Evolutionary conservation across 2,113 vertebrate species (phyloP).

Genomic region (Trematocara variabile): DNA sequence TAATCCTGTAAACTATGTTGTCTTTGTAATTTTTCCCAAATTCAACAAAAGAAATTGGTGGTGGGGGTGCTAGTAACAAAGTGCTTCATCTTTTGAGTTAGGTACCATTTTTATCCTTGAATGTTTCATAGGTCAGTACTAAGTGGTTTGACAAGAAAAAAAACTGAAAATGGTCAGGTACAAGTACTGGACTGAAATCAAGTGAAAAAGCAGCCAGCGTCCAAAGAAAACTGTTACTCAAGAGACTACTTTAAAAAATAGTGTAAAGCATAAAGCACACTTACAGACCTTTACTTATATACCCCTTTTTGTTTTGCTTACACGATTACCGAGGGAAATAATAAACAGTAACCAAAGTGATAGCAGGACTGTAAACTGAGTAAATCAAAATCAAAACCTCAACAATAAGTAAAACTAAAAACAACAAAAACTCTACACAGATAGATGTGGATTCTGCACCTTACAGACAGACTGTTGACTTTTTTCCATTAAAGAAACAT

Average conservation of each 20-base stretch:
- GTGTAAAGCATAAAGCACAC: background rate
- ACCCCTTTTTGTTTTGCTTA: background rate
- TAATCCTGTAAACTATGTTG: accelerated
- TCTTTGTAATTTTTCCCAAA: background rate
- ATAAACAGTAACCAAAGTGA: background rate
- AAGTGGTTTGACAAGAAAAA: background rate
- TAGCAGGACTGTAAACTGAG: background rate
- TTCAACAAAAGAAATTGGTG: background rate
- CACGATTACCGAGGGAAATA: background rate
- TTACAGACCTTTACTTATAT: background rate
- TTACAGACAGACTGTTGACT: background rate
- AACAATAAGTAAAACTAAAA: background rate
- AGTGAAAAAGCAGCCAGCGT: background rate
- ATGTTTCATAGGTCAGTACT: background rate
- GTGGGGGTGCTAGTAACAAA: accelerated
- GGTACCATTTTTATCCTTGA: background rate
- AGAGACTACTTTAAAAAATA: background rate
- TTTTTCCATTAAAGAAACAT: background rate
- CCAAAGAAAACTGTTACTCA: background rate
- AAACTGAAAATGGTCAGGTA: background rate
- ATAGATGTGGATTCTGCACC: background rate
- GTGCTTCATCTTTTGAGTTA: background rate
- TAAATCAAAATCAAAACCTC: background rate
- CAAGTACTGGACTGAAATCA: background rate
- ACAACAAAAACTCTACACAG: background rate